These are phyloP conservation scores for Thalassoma bifasciatum DNA, from an alignment of 2,113 vertebrate genomes.

Conservation along the genomic window DNA sequence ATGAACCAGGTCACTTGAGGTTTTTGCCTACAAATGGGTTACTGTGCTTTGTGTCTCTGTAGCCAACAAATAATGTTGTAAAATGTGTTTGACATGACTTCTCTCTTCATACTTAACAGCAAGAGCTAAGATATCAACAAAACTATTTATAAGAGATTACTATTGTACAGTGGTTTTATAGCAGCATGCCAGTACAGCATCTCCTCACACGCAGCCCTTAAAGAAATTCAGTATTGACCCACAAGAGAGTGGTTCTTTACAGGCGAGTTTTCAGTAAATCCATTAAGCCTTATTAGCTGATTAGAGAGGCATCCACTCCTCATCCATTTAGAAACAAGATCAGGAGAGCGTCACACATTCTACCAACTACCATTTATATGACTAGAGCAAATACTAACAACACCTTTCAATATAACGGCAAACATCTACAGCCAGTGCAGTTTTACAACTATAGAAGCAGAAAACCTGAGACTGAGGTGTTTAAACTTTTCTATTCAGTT, in stretches of 20 bases:
- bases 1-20: constrained; percentile 43
- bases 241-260: constrained; percentile 14
- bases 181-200: neutral
- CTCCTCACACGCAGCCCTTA: neutral
- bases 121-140: neutral
- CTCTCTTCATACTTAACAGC: no score
- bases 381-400: neutral
- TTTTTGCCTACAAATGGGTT: constrained; percentile 20
- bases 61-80: constrained; percentile 19
- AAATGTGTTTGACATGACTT: neutral
- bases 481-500: neutral
- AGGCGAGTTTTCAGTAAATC: constrained; percentile 12
- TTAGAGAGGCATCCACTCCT: constrained; percentile 3
- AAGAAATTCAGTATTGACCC: neutral
- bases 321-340: constrained; percentile 13
- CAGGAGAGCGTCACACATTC: constrained; percentile 3
- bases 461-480: neutral
- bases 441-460: neutral
- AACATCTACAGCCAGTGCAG: neutral
- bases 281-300: constrained; percentile 38
- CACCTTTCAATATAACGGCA: neutral
- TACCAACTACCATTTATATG: constrained; percentile 7
- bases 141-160: neutral
- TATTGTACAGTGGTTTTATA: neutral
- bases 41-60: constrained; percentile 11